Evolutionary conservation across 64 coral and sea anemone genomes (phyloP), one percentile per base, ranked within the genome.

Genomic region (Montipora capricornis): DNA sequence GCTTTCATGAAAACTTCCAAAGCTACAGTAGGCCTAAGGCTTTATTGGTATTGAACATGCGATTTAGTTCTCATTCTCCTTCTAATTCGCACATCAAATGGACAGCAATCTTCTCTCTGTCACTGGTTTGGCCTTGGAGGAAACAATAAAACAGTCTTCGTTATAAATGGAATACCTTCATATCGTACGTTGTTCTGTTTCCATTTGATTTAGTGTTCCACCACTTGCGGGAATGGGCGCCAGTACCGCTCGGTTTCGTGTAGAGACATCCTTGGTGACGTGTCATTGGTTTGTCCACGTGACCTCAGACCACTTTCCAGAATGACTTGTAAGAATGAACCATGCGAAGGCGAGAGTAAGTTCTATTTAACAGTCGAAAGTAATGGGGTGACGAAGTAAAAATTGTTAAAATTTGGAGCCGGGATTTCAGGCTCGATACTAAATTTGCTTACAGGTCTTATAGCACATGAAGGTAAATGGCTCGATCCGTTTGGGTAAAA

Each of bases 191-290:
- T 10, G 19, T 45, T 79, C 15, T 68, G 58, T 58, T 20, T 2
- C 84, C 55, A 29, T 37, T 22, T 11, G 1, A 47, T 68, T 5
- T 58, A 97, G 95, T 97, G 95, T 76, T 91, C 95, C 51, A 85
- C 51, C n/a, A 91, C 83, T 0, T 97, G 95, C 73, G 95, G 92
- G 3, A 93, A 19, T 59, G 82, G 95, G 37, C 3, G 52, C 1
- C 89, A 66, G 61, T 81, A 76, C 19, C 95, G 95, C 20, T 91
- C 49, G 0, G 78, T 97, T 3, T 50, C 64, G 3, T 97, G 95
- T 10, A 37, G 77, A 14, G 49, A 90, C 73, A 20, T 49, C 20
- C 64, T 83, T 12, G 62, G 89, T 19, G 87, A 16, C 4, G 29
- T 92, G 47, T 94, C 92, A 3, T 91, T 75, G 47, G 70, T 19